These are phyloP conservation scores for Tympanuchus pallidicinctus DNA, from an alignment of 2,113 vertebrate species.

Conservation along the genomic window DNA sequence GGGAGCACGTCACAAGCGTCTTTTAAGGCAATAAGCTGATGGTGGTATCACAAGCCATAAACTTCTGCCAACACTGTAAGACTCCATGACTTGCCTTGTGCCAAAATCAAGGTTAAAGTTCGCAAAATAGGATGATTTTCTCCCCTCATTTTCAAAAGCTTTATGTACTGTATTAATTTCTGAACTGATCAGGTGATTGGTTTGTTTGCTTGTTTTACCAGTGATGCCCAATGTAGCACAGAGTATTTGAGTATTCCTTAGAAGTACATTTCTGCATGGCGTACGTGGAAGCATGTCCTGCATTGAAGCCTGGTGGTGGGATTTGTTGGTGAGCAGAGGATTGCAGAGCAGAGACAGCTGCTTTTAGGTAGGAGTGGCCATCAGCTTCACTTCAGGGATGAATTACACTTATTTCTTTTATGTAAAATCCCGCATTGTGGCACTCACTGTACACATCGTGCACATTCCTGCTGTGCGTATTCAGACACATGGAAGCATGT, in stretches of 20 bases:
- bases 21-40: not conserved
- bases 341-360: not conserved
- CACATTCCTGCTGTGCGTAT: rapidly evolving
- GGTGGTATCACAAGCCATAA: not conserved
- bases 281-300: rapidly evolving
- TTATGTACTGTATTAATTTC: not conserved
- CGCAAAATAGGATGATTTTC: not conserved
- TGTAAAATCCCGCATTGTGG: rapidly evolving
- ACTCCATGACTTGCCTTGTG: not conserved
- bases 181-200: not conserved
- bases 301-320: not conserved
- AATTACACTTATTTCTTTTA: not conserved
- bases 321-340: not conserved
- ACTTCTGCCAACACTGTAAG: rapidly evolving
- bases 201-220: not conserved
- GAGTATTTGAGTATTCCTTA: not conserved
- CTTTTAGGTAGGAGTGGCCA: not conserved
- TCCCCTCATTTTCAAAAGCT: not conserved
- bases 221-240: not conserved
- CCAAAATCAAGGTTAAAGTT: not conserved
- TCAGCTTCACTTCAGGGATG: not conserved
- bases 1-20: rapidly evolving
- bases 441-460: rapidly evolving
- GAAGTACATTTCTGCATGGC: not conserved
- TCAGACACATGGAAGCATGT: rapidly evolving